These are phyloP conservation scores for Lucilia sericata DNA, from an alignment of 1,140 invertebrate genomes.

Conservation along the genomic window DNA sequence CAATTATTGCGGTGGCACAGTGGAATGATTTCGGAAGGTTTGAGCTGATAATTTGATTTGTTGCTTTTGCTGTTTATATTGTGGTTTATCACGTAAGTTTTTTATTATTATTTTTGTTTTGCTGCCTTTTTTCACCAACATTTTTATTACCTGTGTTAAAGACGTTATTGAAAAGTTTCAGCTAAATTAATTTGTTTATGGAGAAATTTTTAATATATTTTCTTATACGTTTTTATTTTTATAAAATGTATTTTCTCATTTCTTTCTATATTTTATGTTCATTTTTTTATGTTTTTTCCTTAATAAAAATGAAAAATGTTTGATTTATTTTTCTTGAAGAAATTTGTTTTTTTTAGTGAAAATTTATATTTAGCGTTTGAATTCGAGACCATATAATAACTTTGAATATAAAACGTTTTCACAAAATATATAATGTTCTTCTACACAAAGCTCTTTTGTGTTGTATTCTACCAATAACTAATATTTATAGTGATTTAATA, in stretches of 20 bases:
- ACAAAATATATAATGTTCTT: too few species aligned
- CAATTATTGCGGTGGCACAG: too few species aligned
- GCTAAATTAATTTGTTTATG: neutral
- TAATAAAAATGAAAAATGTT: too few species aligned
- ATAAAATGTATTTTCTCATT: neutral
- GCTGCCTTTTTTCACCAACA: neutral
- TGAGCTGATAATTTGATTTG: neutral
- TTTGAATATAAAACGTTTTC: too few species aligned
- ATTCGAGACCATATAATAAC: too few species aligned
- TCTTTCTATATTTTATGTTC: neutral
- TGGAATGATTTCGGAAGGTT: too few species aligned
- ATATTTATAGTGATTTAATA: too few species aligned
- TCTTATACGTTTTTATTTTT: neutral
- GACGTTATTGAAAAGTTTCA: neutral
- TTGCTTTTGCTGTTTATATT: neutral
- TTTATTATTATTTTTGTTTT: conserved; percentile 4
- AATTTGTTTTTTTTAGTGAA: too few species aligned
- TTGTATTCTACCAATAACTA: too few species aligned
- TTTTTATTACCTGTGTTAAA: conserved; percentile 1
- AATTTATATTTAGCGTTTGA: too few species aligned
- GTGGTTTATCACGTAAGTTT: neutral
- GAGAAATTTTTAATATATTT: neutral
- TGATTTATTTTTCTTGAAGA: too few species aligned
- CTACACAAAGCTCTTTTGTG: too few species aligned
- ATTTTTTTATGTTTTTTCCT: neutral